phyloP scores from a whole-genome alignment of 2,797 vertebrate species.

The Enteromius thamalakanensis region DNA sequence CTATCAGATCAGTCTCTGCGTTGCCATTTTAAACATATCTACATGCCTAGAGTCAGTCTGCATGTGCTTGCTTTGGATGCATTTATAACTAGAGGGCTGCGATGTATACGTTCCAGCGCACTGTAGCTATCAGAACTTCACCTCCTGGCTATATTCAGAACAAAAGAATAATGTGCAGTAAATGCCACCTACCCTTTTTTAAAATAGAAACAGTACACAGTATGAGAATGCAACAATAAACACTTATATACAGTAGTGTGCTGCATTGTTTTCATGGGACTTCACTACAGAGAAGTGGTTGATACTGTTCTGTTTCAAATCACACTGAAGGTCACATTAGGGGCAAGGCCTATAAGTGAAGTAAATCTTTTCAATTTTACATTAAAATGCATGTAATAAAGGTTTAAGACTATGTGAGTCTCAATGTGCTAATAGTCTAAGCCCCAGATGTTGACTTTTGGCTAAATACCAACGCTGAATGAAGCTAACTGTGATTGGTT shows the following conservation, averaged over 20 bases:
- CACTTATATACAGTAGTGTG: background rate
- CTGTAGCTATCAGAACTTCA: background rate
- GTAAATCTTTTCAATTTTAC: background rate
- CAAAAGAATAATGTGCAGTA: background rate
- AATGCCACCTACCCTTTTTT: background rate
- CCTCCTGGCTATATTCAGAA: background rate
- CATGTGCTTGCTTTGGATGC: conserved; percentile 1
- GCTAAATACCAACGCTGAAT: too few species aligned
- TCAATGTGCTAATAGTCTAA: background rate
- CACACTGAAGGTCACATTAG: background rate
- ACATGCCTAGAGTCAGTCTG: background rate
- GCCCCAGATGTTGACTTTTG: too few species aligned
- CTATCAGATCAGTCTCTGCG: background rate
- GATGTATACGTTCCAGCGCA: background rate
- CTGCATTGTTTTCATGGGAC: background rate
- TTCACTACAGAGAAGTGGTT: background rate
- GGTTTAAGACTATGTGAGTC: background rate
- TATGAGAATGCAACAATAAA: conserved; percentile 1
- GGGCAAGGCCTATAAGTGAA: background rate
- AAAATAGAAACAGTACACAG: background rate
- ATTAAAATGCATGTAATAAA: background rate
- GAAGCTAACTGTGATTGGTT: too few species aligned
- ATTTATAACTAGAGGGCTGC: background rate
- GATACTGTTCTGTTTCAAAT: background rate
- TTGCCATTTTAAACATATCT: background rate